Conservation (phyloP, 1,140 invertebrate species). For the Asbolus verrucosus region DNA sequence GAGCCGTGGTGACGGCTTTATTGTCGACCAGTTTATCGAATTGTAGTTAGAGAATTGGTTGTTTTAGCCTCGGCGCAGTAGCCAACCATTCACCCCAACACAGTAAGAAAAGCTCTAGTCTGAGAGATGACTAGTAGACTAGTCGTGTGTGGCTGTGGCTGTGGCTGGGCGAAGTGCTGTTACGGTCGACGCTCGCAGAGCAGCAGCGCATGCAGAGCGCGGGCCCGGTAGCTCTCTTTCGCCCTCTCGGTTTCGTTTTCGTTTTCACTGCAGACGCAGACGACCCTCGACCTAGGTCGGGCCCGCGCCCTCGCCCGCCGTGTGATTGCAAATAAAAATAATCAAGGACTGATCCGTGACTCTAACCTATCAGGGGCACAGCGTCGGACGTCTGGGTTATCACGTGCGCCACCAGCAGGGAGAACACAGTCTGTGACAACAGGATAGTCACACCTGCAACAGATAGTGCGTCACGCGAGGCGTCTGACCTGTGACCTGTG, state of each 20-base stretch:
- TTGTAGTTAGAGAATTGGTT: conserved; percentile 43
- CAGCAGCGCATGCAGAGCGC: conserved; percentile 57
- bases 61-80: conserved; percentile 59
- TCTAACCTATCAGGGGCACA: conserved; percentile 95
- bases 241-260: too few species aligned
- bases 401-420: conserved; percentile 95
- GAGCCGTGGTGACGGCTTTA: conserved; percentile 38
- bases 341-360: conserved; percentile 57
- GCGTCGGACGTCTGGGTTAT: conserved; percentile 98
- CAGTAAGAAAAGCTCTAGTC: conserved; percentile 50
- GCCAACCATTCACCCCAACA: conserved; percentile 59
- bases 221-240: conserved; percentile 19
- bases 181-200: conserved; percentile 54
- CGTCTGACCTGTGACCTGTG: conserved; percentile 63
- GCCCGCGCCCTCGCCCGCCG: conserved; percentile 51
- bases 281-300: conserved; percentile 19
- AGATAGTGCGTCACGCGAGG: conserved; percentile 66
- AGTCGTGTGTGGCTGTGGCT: conserved; percentile 59
- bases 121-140: conserved; percentile 42
- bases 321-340: conserved; percentile 58
- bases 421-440: conserved; percentile 99
- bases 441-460: conserved; percentile 98
- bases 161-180: conserved; percentile 63
- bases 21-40: conserved; percentile 43
- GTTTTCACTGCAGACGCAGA: background rate